Evolutionary conservation across 2,888 invertebrate species (phyloP).

Genomic region (Piscicola geometra): DNA sequence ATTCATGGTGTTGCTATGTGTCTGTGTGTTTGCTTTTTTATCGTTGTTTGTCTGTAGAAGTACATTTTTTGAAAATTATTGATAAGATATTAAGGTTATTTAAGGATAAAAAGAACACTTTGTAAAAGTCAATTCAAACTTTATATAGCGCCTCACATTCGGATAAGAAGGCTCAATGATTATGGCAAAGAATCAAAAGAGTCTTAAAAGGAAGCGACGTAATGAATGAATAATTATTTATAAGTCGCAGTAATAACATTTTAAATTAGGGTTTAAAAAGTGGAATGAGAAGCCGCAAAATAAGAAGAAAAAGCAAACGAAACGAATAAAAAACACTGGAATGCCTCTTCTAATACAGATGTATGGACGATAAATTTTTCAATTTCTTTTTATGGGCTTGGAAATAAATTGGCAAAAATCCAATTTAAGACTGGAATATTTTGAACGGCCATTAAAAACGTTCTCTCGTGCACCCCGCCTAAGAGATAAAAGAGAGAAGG

Average conservation of each 20-base stretch:
- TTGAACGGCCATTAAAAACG: conserved; percentile 31
- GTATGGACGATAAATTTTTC: conserved; percentile 30
- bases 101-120: not conserved
- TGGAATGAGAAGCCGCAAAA: not conserved
- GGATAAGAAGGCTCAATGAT: not conserved
- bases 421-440: conserved; percentile 34
- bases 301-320: not conserved
- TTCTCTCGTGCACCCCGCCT: conserved; percentile 14
- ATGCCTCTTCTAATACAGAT: conserved; percentile 14
- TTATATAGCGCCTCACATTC: not conserved
- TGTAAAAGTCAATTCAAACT: conserved; percentile 4
- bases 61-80: too few relatives aligned
- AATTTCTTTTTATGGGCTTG: conserved; percentile 31
- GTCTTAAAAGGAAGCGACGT: not conserved
- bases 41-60: too few relatives aligned
- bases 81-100: not conserved
- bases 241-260: not conserved
- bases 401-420: conserved; percentile 37
- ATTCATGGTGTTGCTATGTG: too few relatives aligned
- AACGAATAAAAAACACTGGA: not conserved
- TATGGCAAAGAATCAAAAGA: not conserved
- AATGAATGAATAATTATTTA: not conserved
- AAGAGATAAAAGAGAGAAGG: conserved; percentile 3
- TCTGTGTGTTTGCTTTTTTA: too few relatives aligned
- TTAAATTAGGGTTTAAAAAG: conserved; percentile 5